A percentile compares a stretch with the other conserved stretches of the same genome.
Evolutionary conservation across 2,113 vertebrate genomes (phyloP).

Genomic region (Limnothrissa miodon): DNA sequence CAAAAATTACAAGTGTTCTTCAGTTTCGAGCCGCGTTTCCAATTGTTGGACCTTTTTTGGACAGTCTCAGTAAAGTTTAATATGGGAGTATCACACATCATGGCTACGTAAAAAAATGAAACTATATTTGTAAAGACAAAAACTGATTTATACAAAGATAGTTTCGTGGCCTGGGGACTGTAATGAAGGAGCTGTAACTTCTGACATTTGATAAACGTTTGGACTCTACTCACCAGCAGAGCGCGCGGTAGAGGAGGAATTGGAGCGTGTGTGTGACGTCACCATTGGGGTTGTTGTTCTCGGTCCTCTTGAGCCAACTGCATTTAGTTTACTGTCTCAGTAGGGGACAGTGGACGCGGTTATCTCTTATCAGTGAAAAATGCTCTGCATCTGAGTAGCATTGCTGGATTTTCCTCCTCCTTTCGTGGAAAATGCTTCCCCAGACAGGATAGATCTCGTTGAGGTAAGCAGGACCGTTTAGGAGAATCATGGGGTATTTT

Average conservation of each 20-base stretch:
- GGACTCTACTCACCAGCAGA: neutral
- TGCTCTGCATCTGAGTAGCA: constrained; percentile 12
- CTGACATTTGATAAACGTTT: neutral
- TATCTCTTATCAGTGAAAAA: neutral
- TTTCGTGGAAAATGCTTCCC: constrained; percentile 15
- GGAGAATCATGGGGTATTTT: neutral
- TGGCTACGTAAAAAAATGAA: neutral
- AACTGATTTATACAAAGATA: neutral
- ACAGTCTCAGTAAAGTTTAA: too few species aligned
- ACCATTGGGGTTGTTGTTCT: constrained; percentile 44
- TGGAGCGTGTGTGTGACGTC: constrained; percentile 62
- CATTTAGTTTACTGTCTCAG: constrained; percentile 40
- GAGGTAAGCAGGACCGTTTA: constrained; percentile 31
- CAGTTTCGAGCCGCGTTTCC: too few species aligned
- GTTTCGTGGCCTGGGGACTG: neutral
- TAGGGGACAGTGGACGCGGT: constrained; percentile 24
- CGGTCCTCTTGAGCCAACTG: constrained; percentile 8
- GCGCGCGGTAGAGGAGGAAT: neutral
- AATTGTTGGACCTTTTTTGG: too few species aligned
- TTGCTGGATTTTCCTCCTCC: constrained; percentile 12
- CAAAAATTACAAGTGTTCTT: too few species aligned
- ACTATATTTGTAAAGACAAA: neutral
- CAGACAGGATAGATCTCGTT: neutral
- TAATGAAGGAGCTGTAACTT: neutral
- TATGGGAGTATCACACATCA: neutral